Base-by-base conservation (phyloP, 2,113 vertebrate species). In the Canis aureus region DNA sequence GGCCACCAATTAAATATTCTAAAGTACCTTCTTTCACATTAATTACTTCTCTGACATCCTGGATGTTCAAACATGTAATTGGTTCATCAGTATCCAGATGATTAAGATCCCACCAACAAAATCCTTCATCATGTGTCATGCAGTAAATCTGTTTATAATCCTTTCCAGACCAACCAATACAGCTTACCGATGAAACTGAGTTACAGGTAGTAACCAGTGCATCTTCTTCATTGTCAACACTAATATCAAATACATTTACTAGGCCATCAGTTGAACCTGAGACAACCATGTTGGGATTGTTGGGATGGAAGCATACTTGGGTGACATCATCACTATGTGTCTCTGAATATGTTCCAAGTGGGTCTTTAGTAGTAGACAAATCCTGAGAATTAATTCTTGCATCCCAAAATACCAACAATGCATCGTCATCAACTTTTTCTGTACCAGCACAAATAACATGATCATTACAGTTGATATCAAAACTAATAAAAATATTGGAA, bases 241-340 rank as follows among this genome's bases (percentile, higher is more conserved):
- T 99, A 89, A 99, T 98, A 98, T 99, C 99, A 0, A 99, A 99
- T 49, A 99, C 99, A 1, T 99, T 99, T 17, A 99, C 99, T 11
- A 99, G 98, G 32, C 99, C 99, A 60, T 99, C 99, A 0, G 99
- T 99, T 66, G 99, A 99, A 62, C 99, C 99, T 0, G 99, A 99
- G 15, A 99, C 98, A 19, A 99, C 57, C 53, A 99, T 98, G 98
- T 99, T 99, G 19, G 99, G 98, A 74, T 99, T 89, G 0, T 15
- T 11, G 9, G 99, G 99, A 96, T 99, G 99, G 97, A 99, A 99
- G 87, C 99, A 79, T 64, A 99, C 99, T 94, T 99, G 99, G 20
- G 99, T 99, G 98, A 99, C 93, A 94, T 99, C 99, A 96, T 99
- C 99, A 35, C 99, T 99, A 97, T 99, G 99, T 8, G 99, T 99